phyloP scores from a whole-genome alignment of 2,888 invertebrate genomes.

The Pachycephus smyrnensis region DNA sequence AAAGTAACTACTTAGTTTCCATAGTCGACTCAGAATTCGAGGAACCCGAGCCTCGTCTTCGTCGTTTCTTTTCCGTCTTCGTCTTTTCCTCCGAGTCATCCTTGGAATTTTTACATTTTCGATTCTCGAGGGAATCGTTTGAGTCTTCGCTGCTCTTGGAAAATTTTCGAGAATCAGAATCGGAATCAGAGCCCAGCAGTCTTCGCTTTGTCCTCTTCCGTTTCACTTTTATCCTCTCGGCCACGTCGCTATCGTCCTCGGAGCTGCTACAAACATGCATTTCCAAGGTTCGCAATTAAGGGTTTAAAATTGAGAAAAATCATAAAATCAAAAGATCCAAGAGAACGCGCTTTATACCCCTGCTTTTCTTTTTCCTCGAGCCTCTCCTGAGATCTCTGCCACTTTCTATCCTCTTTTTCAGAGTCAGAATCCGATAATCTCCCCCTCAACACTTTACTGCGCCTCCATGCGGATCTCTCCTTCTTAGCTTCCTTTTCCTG shows the following conservation, averaged over 20 bases:
- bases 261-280: neutral
- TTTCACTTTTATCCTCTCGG: constrained; percentile 6
- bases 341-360: constrained; percentile 4
- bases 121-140: constrained; percentile 9
- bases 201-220: constrained; percentile 37
- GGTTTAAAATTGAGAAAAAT: too few species aligned
- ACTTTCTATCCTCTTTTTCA: constrained; percentile 49
- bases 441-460: constrained; percentile 48
- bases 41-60: constrained; percentile 41
- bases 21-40: constrained; percentile 52
- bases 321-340: too few species aligned
- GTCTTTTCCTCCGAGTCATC: constrained; percentile 25
- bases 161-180: constrained; percentile 35
- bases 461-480: constrained; percentile 45
- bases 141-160: constrained; percentile 4
- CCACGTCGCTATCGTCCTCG: neutral
- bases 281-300: too few species aligned
- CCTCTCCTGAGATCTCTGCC: constrained; percentile 30
- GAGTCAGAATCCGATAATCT: constrained; percentile 55
- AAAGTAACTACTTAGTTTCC: constrained; percentile 40
- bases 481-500: constrained; percentile 6
- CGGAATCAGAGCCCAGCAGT: constrained; percentile 46
- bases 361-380: constrained; percentile 26
- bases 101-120: neutral
- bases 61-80: constrained; percentile 35